Base-by-base conservation (phyloP, 2,888 invertebrate species). In the Amblyteles armatorius region DNA sequence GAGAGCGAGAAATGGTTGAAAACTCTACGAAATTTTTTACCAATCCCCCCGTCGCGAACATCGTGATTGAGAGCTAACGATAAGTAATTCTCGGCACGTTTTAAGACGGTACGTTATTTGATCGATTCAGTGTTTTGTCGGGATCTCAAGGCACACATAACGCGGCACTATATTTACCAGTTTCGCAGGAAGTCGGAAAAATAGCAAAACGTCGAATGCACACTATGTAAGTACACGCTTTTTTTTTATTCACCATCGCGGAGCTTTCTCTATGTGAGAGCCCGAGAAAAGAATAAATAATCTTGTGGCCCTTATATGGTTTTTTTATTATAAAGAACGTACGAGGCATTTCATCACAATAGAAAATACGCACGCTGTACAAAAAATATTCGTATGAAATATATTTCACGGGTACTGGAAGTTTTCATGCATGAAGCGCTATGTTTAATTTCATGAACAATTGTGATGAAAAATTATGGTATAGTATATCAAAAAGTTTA, bases 11-110 rank as follows among this genome's bases (percentile, higher is more conserved):
- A 67, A 60, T 36, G 29, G 69, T 63, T 50, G 79, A 67, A 76
- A 79, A 44, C 36, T 60, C 55, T 40, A 50, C 16, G 26, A 71
- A 79, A 79, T 26, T 79, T 83, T 83, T 78, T 79, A 50, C 79
- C 36, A 6, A n/a, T 60, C 19, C 60, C 22, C 22, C 60, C 67
- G 16, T 48, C 48, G 68, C 77, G 78, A 57, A 72, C 36, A 68
- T 48, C n/a, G 73, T 78, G 72, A 83, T 82, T 68, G 78, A 72
- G 40, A 50, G 67, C 73, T 73, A 79, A 74, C 79, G 74, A 79
- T 79, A 68, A 63, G 63, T 63, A 83, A 79, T 79, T 79, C 44
- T 44, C 50, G 36, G 29, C 50, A 60, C 57, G 73, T 68, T 73
- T 73, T 26, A 73, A 68, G 29, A 78, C 57, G 65, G 11, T 16